A percentile compares a stretch with the other conserved stretches of the same genome.
phyloP scores from a whole-genome alignment of 2,113 vertebrate species.

The rat (Rattus norvegicus) region DNA sequence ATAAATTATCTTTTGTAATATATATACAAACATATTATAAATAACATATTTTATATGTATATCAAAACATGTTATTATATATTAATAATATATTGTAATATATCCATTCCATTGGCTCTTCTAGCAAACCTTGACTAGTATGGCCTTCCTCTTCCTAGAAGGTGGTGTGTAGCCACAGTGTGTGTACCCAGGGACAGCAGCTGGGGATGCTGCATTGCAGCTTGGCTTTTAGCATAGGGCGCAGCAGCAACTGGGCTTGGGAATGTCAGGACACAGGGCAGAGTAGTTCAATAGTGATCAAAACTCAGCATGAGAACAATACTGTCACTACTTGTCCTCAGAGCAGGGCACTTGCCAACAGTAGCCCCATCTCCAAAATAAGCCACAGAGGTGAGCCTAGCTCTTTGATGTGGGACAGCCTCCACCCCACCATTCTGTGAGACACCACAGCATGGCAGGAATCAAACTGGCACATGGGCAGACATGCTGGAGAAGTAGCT shows the following conservation, averaged over 20 bases:
- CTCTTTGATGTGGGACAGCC: not conserved
- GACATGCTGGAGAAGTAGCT: not conserved
- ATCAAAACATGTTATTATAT: not conserved
- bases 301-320: not conserved
- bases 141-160: not conserved
- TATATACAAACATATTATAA: no score
- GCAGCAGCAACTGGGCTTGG: not conserved
- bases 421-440: not conserved
- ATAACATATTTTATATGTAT: not conserved
- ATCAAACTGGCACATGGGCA: not conserved
- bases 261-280: not conserved
- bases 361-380: not conserved
- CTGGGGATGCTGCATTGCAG: not conserved
- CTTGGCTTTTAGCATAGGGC: not conserved
- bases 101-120: not conserved
- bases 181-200: not conserved
- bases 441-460: no score
- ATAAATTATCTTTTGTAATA: not conserved
- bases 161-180: not conserved
- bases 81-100: not conserved
- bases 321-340: not conserved
- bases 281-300: not conserved
- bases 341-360: not conserved
- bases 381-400: not conserved
- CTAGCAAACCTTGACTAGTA: not conserved